These are phyloP conservation scores for Linhomoeus sp. DNA, from an alignment of 2,888 invertebrate species.

Conservation along the genomic window DNA sequence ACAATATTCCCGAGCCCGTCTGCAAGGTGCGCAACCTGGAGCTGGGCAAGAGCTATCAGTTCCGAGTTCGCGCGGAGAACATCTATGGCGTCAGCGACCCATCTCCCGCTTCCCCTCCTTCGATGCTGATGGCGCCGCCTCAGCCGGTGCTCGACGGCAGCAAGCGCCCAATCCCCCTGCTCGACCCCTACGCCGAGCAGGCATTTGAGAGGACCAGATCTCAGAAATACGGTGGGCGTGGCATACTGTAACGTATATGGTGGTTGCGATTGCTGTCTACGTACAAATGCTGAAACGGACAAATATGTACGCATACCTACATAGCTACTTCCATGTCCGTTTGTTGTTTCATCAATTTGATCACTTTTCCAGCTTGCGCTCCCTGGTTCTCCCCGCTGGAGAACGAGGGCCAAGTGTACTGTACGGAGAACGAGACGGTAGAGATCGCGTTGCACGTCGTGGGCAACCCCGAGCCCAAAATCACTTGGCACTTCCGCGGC, in stretches of 20 bases:
- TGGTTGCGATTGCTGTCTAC: no score
- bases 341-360: neutral
- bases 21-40: constrained; percentile 72
- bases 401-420: constrained; percentile 47
- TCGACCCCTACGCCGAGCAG: constrained; percentile 24
- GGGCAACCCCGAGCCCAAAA: constrained; percentile 83
- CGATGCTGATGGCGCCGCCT: constrained; percentile 24
- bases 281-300: no score
- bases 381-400: constrained; percentile 48
- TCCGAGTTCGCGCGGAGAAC: constrained; percentile 85
- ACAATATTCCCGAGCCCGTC: constrained; percentile 54
- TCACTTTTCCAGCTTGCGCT: constrained; percentile 23
- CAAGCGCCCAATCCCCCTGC: constrained; percentile 23
- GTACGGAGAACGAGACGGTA: constrained; percentile 69
- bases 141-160: constrained; percentile 24
- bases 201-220: constrained; percentile 20
- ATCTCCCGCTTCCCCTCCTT: constrained; percentile 52
- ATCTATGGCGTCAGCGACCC: constrained; percentile 89
- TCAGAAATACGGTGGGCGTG: constrained; percentile 19
- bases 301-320: no score
- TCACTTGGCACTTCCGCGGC: constrained; percentile 43
- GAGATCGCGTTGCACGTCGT: constrained; percentile 82
- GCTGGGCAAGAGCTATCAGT: constrained; percentile 81
- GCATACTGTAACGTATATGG: no score
- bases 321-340: neutral